Evolutionary conservation across 2,113 vertebrate species (phyloP).

Genomic region (Pluvialis apricaria): DNA sequence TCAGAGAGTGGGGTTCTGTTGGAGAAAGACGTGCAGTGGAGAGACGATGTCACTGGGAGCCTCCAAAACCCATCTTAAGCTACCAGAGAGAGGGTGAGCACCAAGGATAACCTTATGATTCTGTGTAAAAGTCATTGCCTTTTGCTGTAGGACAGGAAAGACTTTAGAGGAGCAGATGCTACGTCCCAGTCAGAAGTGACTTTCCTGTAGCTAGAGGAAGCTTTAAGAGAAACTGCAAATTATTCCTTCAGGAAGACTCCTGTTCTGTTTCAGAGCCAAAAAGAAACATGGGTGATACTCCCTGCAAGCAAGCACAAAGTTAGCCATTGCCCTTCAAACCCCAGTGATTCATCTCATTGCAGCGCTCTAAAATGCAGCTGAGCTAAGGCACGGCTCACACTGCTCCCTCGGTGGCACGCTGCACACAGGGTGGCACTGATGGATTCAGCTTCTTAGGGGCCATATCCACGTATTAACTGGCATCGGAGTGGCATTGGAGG

Average conservation of each 20-base stretch:
- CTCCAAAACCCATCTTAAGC: not conserved
- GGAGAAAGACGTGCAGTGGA: not conserved
- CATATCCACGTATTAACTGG: not conserved
- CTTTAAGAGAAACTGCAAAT: not conserved
- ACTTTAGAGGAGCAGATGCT: not conserved
- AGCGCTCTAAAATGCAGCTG: not conserved
- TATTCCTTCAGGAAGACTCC: not conserved
- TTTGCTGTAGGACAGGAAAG: not conserved
- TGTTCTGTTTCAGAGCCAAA: not conserved
- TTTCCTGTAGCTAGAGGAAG: not conserved
- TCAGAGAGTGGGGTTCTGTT: not conserved
- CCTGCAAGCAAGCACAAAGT: not conserved
- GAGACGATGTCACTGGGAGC: not conserved
- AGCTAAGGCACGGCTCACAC: accelerated
- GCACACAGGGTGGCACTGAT: not conserved
- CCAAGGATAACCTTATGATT: not conserved
- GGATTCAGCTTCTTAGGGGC: not conserved
- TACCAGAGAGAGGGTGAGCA: not conserved
- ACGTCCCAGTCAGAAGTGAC: not conserved
- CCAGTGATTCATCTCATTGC: not conserved
- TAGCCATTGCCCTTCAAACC: not conserved
- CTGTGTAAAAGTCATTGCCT: not conserved
- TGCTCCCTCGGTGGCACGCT: accelerated
- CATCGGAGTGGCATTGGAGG: not conserved
- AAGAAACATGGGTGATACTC: not conserved